Percentiles rank a stretch among this genome's conserved stretches.
These are phyloP conservation scores for Lates japonicus DNA, from an alignment of 2,797 vertebrate species.

Conservation along the genomic window DNA sequence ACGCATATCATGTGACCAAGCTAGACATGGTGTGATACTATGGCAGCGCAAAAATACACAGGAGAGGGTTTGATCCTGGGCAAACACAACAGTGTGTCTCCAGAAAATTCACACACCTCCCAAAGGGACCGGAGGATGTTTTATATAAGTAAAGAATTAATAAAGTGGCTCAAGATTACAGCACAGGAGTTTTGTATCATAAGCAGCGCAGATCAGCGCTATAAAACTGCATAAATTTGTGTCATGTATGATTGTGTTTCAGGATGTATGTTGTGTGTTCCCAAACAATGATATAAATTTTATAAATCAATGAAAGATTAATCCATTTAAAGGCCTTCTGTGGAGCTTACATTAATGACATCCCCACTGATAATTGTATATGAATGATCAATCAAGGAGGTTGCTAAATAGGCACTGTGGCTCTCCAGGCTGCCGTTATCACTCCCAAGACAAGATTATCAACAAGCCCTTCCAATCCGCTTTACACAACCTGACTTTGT, in stretches of 20 bases:
- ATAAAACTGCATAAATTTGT: not conserved
- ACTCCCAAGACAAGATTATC: slow-evolving; percentile 28
- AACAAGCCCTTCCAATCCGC: slow-evolving; percentile 37
- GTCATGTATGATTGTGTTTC: slow-evolving; percentile 24
- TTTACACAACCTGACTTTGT: slow-evolving; percentile 33
- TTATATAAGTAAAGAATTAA: slow-evolving; percentile 56
- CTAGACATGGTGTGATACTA: slow-evolving; percentile 79
- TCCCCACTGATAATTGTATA: slow-evolving; percentile 37
- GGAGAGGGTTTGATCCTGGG: slow-evolving; percentile 61
- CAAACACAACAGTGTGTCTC: slow-evolving; percentile 68
- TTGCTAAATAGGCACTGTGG: slow-evolving; percentile 45
- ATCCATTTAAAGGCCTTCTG: slow-evolving; percentile 32
- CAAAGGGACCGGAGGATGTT: slow-evolving; percentile 35
- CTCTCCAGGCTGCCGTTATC: slow-evolving; percentile 48
- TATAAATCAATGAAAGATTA: slow-evolving; percentile 41
- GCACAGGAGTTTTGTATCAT: not conserved
- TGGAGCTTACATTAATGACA: slow-evolving; percentile 37
- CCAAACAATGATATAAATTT: slow-evolving; percentile 24
- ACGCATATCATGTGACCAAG: slow-evolving; percentile 76
- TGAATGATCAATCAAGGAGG: slow-evolving; percentile 45
- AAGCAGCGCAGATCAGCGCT: not conserved
- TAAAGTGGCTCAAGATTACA: slow-evolving; percentile 40
- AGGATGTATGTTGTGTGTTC: slow-evolving; percentile 3
- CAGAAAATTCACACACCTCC: slow-evolving; percentile 66
- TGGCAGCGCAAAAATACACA: slow-evolving; percentile 72